Percentiles rank a stretch among this genome's conserved stretches.
These are phyloP conservation scores for Menidia beryllina DNA, from an alignment of 2,113 vertebrate species.

Conservation along the genomic window DNA sequence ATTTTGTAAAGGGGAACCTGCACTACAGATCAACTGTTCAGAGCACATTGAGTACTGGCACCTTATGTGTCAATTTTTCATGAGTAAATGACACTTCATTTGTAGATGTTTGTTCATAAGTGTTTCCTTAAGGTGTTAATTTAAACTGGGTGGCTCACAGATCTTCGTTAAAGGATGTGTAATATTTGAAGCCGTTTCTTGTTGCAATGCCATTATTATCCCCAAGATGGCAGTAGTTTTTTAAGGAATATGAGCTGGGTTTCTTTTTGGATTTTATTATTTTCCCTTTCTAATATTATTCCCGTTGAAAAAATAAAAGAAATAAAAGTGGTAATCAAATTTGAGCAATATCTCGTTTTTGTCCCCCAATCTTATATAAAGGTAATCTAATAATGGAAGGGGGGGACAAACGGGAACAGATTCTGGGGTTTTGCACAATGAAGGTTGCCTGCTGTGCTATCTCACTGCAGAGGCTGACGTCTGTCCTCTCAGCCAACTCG, in stretches of 20 bases:
- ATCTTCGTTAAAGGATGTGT: background rate
- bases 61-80: too few species aligned
- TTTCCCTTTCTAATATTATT: constrained; percentile 7
- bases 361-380: background rate
- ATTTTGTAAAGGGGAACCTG: too few species aligned
- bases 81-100: too few species aligned
- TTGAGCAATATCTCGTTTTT: background rate
- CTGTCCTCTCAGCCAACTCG: background rate
- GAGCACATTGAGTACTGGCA: too few species aligned
- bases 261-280: background rate
- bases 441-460: constrained; percentile 3
- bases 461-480: constrained; percentile 2
- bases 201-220: constrained; percentile 34
- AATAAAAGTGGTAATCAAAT: background rate
- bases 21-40: too few species aligned
- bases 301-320: background rate
- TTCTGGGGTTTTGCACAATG: background rate
- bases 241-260: background rate
- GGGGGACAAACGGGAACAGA: too few species aligned
- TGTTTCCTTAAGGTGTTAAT: too few species aligned
- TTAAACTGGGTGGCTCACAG: too few species aligned
- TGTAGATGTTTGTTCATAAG: too few species aligned
- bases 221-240: constrained; percentile 70
- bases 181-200: background rate
- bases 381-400: background rate